These are phyloP conservation scores for Ctenopoma multispine DNA, from an alignment of 2,797 vertebrate species.

Conservation along the genomic window DNA sequence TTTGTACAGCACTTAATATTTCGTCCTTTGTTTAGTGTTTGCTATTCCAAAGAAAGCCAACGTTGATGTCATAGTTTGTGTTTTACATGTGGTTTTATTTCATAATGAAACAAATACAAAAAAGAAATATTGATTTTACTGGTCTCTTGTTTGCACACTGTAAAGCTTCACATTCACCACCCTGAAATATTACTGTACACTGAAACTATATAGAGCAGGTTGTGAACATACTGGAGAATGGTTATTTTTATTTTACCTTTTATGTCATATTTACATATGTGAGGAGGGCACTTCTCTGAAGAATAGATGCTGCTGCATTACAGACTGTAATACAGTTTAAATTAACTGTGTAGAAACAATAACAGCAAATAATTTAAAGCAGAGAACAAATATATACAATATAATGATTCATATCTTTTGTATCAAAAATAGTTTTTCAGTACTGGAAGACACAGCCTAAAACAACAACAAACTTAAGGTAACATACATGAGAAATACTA, in stretches of 20 bases:
- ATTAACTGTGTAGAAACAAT: slow-evolving; percentile 15
- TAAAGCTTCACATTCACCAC: slow-evolving; percentile 1
- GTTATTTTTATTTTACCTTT: background rate
- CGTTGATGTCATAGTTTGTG: background rate
- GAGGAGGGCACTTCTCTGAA: background rate
- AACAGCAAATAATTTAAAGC: slow-evolving; percentile 14
- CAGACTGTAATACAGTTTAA: background rate
- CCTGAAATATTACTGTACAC: background rate
- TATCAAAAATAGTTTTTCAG: slow-evolving; percentile 29
- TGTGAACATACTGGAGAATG: background rate
- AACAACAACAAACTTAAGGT: slow-evolving; percentile 15
- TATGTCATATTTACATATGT: background rate
- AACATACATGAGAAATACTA: slow-evolving; percentile 23
- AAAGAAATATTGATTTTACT: slow-evolving; percentile 24
- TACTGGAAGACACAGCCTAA: slow-evolving; percentile 2
- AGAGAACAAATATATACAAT: slow-evolving; percentile 21
- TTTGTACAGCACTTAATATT: background rate
- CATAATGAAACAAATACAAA: no score
- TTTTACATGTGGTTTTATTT: slow-evolving; percentile 20
- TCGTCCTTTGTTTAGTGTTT: background rate
- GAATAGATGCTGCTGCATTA: slow-evolving; percentile 17
- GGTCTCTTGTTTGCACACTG: background rate
- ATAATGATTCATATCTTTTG: slow-evolving; percentile 11
- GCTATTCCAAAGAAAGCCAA: background rate
- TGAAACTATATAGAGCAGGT: slow-evolving; percentile 1